Evolutionary conservation across 2,888 invertebrate species (phyloP).

Genomic region (Orthonevra nobilis): DNA sequence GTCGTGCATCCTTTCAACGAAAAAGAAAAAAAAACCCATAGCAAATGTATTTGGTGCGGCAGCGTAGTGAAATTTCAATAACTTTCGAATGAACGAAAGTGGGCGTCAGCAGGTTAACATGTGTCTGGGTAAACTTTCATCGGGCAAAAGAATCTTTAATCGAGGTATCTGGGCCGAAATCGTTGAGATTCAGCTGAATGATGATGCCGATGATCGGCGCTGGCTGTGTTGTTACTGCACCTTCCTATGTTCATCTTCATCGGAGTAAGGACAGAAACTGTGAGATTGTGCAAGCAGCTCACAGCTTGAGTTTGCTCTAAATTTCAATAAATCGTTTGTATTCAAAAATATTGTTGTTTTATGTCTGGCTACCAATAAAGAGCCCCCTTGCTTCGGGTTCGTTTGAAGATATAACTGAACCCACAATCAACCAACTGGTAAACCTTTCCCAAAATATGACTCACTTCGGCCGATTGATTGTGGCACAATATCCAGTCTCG

Average conservation of each 20-base stretch:
- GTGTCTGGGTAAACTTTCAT: conserved; percentile 38
- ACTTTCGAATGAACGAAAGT: conserved; percentile 60
- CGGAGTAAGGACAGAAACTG: too few species aligned
- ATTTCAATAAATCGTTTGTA: too few species aligned
- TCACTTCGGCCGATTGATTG: conserved; percentile 23
- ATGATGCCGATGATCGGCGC: conserved; percentile 9
- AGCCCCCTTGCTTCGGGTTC: too few species aligned
- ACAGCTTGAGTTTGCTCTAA: too few species aligned
- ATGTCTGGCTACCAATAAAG: too few species aligned
- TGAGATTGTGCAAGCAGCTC: too few species aligned
- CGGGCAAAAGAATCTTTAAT: conserved; percentile 23
- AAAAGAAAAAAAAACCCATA: too few species aligned
- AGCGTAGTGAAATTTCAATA: conserved; percentile 62
- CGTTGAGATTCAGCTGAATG: conserved; percentile 37
- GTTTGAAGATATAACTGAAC: too few species aligned
- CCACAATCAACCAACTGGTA: too few species aligned
- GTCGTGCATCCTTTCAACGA: conserved; percentile 59
- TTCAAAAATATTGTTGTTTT: too few species aligned
- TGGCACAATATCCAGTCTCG: conserved; percentile 26
- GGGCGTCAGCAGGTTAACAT: conserved; percentile 69
- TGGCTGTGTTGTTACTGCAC: conserved; percentile 27
- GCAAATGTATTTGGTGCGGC: conserved; percentile 46
- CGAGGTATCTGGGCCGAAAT: conserved; percentile 64
- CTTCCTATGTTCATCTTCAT: conserved; percentile 39
- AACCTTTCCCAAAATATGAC: conserved; percentile 15